Base-by-base conservation (phyloP, 2,888 invertebrate species). In the Corythucha ciliata region DNA sequence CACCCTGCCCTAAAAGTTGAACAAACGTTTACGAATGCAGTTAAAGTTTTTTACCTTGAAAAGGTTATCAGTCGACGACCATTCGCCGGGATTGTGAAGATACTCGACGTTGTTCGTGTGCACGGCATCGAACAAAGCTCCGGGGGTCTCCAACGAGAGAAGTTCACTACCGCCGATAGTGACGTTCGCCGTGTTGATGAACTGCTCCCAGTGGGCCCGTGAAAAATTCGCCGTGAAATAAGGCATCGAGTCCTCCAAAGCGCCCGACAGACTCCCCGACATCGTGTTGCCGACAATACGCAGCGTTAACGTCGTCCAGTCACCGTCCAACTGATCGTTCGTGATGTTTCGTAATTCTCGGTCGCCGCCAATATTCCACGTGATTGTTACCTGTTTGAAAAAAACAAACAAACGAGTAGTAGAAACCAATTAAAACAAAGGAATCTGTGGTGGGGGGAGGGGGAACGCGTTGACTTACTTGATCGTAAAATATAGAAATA, bases 251-350 rank as follows among this genome's bases (percentile, higher is more conserved):
- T 42, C 51, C 27, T 56, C 56, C n/a, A 41, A 52, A 12, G 48
- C 55, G 16, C 48, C 60, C 8, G 44, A 48, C n/a, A 63, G 51
- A 21, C 60, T 55, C 3, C 61, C 61, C 21, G 52, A 51, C 18
- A 63, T 53, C 34, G 54, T 56, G 46, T 59, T 58, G 45, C 70
- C 72, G 53, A 72, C 73, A 20, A 77, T 69, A 54, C 70, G 70
- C 18, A 81, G 66, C 40, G 75, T 68, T 42, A 84, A 71, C 42
- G 78, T 76, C 55, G 78, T 74, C 82, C 81, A 82, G 57, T 79
- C 77, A 4, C 77, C 78, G 55, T 78, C 76, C 0, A 75, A 54
- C 22, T 74, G 71, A 48, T 74, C 74, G 65, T 75, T 79, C 34
- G 73, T 73, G 56, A 81, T 78, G 4, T 73, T 68, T 39, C 71